Evolutionary conservation across 2,888 invertebrate species (phyloP).

Genomic region (Coleophora flavipennella): DNA sequence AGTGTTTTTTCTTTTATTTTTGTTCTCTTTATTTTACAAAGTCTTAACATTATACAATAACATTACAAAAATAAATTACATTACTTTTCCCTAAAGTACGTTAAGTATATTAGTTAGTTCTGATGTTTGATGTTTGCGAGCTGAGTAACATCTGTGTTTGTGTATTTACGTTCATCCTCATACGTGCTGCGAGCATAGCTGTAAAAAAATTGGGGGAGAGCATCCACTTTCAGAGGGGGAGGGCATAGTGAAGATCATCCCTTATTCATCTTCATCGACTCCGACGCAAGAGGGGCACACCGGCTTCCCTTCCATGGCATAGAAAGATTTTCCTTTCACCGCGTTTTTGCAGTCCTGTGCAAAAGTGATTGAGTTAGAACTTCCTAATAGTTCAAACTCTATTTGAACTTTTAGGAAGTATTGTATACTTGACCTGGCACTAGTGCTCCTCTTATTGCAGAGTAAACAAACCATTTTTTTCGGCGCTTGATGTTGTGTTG

Average conservation of each 20-base stretch:
- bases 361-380: slow-evolving; percentile 32
- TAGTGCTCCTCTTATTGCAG: slow-evolving; percentile 16
- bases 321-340: slow-evolving; percentile 96
- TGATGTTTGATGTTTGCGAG: slow-evolving; percentile 20
- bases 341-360: slow-evolving; percentile 93
- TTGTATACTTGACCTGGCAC: slow-evolving; percentile 53
- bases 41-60: slow-evolving; percentile 65
- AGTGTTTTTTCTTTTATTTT: slow-evolving; percentile 47
- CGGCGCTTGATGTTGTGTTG: background rate
- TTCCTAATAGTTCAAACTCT: slow-evolving; percentile 20
- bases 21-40: slow-evolving; percentile 68
- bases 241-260: slow-evolving; percentile 34
- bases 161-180: slow-evolving; percentile 33
- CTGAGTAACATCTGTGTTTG: slow-evolving; percentile 36
- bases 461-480: slow-evolving; percentile 17
- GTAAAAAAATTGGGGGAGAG: slow-evolving; percentile 62
- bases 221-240: slow-evolving; percentile 39
- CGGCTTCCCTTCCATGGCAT: slow-evolving; percentile 96
- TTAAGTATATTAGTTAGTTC: slow-evolving; percentile 27
- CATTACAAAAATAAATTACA: slow-evolving; percentile 68
- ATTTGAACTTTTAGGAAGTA: slow-evolving; percentile 20
- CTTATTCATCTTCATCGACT: slow-evolving; percentile 86
- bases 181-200: slow-evolving; percentile 55
- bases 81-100: slow-evolving; percentile 47
- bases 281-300: slow-evolving; percentile 96